These are phyloP conservation scores for Sciurus vulgaris DNA, from an alignment of 2,797 vertebrate species.

Conservation along the genomic window DNA sequence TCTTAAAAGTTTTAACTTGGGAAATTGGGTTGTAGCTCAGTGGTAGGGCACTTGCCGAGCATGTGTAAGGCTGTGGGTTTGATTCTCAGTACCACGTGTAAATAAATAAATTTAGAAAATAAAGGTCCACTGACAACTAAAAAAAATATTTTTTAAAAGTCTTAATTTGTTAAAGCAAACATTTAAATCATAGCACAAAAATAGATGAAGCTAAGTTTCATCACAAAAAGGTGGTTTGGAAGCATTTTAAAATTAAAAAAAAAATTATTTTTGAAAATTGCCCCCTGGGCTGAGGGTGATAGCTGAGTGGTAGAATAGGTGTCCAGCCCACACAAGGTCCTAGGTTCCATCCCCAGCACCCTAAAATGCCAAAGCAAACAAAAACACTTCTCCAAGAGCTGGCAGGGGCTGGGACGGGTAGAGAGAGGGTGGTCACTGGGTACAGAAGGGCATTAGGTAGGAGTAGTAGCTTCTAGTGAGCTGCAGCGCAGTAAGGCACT, in stretches of 20 bases:
- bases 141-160: background rate
- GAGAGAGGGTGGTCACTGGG: background rate
- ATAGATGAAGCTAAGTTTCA: background rate
- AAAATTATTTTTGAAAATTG: background rate
- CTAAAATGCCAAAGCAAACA: background rate
- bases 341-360: too few relatives aligned
- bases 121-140: too few relatives aligned
- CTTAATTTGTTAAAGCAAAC: background rate
- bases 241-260: conserved; percentile 24
- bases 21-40: too few relatives aligned
- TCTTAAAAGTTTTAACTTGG: background rate
- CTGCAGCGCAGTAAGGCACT: background rate
- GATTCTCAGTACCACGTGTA: too few relatives aligned
- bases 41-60: too few relatives aligned
- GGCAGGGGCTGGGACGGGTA: background rate
- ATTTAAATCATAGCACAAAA: background rate
- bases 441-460: background rate
- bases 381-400: background rate
- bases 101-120: too few relatives aligned
- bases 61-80: too few relatives aligned
- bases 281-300: too few relatives aligned
- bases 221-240: background rate
- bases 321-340: too few relatives aligned
- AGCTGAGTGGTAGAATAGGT: too few relatives aligned
- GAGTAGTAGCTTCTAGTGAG: background rate